Conservation (phyloP, 2,113 vertebrate species). For the Zingel zingel region DNA sequence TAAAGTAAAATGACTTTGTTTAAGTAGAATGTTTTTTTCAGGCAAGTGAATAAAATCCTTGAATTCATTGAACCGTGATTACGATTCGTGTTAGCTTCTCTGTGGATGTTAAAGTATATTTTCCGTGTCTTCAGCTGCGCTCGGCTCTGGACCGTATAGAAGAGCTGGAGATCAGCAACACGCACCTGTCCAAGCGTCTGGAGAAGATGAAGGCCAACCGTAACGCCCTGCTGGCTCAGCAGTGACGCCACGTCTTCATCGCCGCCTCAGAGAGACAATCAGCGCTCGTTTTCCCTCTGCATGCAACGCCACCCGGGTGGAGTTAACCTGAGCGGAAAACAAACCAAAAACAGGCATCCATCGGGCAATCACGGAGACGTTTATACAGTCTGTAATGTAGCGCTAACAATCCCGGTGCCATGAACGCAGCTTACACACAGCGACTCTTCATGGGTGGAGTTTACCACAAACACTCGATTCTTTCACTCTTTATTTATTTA, state of each 20-base stretch:
- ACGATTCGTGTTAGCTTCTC: too few relatives aligned
- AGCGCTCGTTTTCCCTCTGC: conserved; percentile 7
- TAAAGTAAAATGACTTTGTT: too few relatives aligned
- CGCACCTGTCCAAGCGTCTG: conserved; percentile 92
- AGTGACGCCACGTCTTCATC: conserved; percentile 57
- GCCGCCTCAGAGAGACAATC: not conserved
- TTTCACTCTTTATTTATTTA: too few relatives aligned
- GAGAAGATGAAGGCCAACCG: conserved; percentile 97
- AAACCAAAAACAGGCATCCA: too few relatives aligned
- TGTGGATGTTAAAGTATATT: too few relatives aligned
- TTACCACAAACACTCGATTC: not conserved
- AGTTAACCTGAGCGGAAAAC: not conserved
- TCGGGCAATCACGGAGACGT: too few relatives aligned
- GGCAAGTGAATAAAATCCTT: too few relatives aligned
- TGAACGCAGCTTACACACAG: not conserved
- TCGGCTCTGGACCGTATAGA: conserved; percentile 91
- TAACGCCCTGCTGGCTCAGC: conserved; percentile 90
- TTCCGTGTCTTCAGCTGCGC: conserved; percentile 86
- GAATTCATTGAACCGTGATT: too few relatives aligned
- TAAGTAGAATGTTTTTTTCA: too few relatives aligned
- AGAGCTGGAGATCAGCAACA: conserved; percentile 92
- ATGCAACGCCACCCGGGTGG: not conserved
- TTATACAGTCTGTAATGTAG: not conserved
- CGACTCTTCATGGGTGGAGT: not conserved
- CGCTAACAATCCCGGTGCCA: not conserved